Conservation (phyloP, 2,113 vertebrate genomes). For the Sterna hirundo region DNA sequence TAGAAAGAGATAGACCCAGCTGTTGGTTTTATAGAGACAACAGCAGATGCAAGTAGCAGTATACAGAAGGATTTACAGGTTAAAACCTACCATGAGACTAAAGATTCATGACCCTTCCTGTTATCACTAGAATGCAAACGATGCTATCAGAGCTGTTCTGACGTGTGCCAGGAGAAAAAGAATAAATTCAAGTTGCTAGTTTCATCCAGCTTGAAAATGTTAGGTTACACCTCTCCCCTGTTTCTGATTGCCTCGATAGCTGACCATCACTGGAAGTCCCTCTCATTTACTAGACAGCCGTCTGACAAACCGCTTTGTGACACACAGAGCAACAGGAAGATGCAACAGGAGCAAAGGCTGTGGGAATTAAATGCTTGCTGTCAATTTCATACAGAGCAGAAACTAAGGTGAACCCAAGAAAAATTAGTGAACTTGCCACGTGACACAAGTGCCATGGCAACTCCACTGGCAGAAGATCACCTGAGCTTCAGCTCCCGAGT, state of each 20-base stretch:
- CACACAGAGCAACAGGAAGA: not conserved
- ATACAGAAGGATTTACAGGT: not conserved
- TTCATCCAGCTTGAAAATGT: not conserved
- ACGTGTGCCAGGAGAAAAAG: not conserved
- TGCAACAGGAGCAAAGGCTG: not conserved
- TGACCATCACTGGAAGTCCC: not conserved
- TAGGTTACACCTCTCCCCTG: not conserved
- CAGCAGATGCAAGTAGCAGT: not conserved
- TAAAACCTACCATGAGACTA: not conserved
- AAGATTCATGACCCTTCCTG: not conserved
- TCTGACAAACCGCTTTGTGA: not conserved
- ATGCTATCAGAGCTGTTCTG: not conserved
- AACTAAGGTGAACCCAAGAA: not conserved
- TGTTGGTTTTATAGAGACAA: not conserved
- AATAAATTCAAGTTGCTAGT: not conserved
- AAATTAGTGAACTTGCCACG: not conserved
- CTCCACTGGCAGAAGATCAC: not conserved
- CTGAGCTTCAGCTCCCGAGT: not conserved
- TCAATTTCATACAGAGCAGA: not conserved
- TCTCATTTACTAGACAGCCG: not conserved
- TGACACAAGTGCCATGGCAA: fast-evolving
- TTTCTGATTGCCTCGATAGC: fast-evolving
- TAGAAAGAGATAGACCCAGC: not conserved
- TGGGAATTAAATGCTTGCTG: not conserved
- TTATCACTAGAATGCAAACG: not conserved